Evolutionary conservation across 30 jellyfish, hydroid and myxozoan species (phyloP).

Genomic region (Pelagia noctiluca): DNA sequence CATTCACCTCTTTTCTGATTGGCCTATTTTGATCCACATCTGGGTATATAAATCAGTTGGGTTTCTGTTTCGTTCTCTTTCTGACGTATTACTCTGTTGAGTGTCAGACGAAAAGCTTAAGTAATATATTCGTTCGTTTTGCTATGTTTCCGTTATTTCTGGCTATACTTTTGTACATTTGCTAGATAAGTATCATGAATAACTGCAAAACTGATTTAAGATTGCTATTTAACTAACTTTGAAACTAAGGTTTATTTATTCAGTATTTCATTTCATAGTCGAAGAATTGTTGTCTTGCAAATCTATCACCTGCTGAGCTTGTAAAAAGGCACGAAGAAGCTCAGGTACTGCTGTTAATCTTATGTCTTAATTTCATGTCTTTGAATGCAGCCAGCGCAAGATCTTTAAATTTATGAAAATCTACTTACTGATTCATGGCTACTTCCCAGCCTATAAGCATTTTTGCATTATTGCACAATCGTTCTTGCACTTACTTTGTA

Average conservation of each 20-base stretch:
- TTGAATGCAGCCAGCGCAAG: too few relatives aligned
- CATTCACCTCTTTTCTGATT: too few relatives aligned
- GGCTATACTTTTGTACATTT: background rate
- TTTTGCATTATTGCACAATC: background rate
- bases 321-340: slow-evolving; percentile 94
- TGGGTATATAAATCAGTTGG: too few relatives aligned
- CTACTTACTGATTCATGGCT: too few relatives aligned
- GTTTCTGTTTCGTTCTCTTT: too few relatives aligned
- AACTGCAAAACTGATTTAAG: background rate
- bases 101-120: too few relatives aligned
- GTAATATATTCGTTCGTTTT: background rate
- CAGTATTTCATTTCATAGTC: slow-evolving; percentile 64
- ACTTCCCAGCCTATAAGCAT: too few relatives aligned
- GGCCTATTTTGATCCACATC: too few relatives aligned
- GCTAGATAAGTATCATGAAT: background rate
- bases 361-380: background rate
- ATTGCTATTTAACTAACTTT: background rate
- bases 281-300: slow-evolving; percentile 83
- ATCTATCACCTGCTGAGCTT: slow-evolving; percentile 77
- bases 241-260: background rate
- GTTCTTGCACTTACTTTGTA: background rate
- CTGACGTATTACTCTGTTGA: too few relatives aligned
- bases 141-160: background rate
- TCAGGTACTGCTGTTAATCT: too few relatives aligned
- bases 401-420: too few relatives aligned